These are phyloP conservation scores for Toxotes chatareus DNA, from an alignment of 2,113 vertebrate genomes.

Conservation along the genomic window DNA sequence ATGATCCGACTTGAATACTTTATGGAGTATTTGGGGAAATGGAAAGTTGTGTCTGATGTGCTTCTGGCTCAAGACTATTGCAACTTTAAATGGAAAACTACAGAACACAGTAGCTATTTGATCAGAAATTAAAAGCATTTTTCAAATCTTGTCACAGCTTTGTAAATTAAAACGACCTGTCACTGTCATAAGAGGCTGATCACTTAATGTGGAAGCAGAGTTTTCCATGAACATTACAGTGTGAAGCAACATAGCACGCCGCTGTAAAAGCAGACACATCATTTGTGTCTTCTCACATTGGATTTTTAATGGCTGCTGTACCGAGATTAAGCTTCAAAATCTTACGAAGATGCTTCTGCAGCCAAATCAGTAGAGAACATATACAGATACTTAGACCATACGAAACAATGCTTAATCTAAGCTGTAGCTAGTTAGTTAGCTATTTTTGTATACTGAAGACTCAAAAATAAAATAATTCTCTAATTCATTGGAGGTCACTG, in stretches of 20 bases:
- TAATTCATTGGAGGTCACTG: slow-evolving; percentile 30
- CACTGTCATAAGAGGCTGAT: slow-evolving; percentile 30
- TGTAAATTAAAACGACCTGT: slow-evolving; percentile 62
- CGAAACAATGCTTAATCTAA: not conserved
- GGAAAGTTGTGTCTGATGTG: slow-evolving; percentile 29
- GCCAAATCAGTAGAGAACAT: not conserved
- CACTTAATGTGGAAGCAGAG: not conserved
- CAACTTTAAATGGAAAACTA: slow-evolving; percentile 18
- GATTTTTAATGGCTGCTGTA: not conserved
- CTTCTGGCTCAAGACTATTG: slow-evolving; percentile 26
- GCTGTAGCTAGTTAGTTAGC: not conserved
- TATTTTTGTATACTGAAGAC: not conserved
- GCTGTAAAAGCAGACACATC: not conserved
- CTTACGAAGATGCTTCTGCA: not conserved
- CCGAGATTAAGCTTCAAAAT: not conserved
- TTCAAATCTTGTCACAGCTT: slow-evolving; percentile 46
- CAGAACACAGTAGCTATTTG: slow-evolving; percentile 16
- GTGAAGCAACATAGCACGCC: not conserved
- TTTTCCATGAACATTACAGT: slow-evolving; percentile 24
- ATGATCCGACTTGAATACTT: slow-evolving; percentile 60
- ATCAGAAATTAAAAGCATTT: slow-evolving; percentile 63
- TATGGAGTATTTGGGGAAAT: slow-evolving; percentile 41
- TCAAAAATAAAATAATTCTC: not conserved
- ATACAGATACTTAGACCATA: not conserved
- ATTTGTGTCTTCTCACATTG: not conserved